A percentile compares a stretch with the other conserved stretches of the same genome.
phyloP scores from a whole-genome alignment of 1,140 invertebrate genomes.

The Magallana angulata region DNA sequence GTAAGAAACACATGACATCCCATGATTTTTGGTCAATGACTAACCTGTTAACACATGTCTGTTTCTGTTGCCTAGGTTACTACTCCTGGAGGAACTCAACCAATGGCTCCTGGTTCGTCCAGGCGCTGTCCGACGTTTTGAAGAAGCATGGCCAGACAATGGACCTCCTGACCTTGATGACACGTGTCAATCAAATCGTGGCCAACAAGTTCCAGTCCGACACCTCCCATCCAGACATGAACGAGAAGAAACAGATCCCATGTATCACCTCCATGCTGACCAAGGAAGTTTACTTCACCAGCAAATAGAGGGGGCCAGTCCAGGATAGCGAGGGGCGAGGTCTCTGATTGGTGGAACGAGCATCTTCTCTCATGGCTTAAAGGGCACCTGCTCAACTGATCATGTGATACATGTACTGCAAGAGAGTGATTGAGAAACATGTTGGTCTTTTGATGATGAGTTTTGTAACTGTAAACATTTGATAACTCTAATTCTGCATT shows the following conservation, averaged over 20 bases:
- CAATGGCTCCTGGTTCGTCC: constrained; percentile 94
- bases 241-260: constrained; percentile 96
- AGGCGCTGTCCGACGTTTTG: constrained; percentile 91
- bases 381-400: too few relatives aligned
- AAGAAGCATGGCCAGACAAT: constrained; percentile 82
- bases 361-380: too few relatives aligned
- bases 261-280: constrained; percentile 96
- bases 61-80: constrained; percentile 83
- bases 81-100: constrained; percentile 97
- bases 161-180: constrained; percentile 92
- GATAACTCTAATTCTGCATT: background rate
- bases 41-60: too few relatives aligned
- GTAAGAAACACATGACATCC: background rate
- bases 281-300: constrained; percentile 83
- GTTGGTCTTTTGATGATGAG: background rate
- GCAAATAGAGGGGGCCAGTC: constrained; percentile 66
- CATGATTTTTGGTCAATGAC: background rate
- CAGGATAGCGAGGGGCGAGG: background rate
- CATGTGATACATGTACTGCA: background rate
- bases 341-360: background rate
- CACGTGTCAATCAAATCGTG: constrained; percentile 92
- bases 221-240: constrained; percentile 89
- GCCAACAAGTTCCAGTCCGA: constrained; percentile 95
- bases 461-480: background rate
- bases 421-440: background rate